Evolutionary conservation across 2,113 vertebrate genomes (phyloP), one percentile per base, ranked within the genome.

Genomic region (Scolopax mira): DNA sequence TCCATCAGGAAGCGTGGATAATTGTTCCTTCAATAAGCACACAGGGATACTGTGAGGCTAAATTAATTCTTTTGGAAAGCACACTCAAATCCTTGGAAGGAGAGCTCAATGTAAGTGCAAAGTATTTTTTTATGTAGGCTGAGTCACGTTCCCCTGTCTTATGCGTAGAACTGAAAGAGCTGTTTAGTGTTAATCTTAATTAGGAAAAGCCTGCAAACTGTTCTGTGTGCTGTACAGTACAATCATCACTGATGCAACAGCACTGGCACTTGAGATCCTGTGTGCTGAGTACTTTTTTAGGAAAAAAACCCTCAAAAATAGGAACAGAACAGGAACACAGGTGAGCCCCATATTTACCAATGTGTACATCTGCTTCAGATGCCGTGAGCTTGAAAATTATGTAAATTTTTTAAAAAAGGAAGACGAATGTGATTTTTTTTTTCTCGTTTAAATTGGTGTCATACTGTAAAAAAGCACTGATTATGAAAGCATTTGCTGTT

Each of bases 111-210:
- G 8, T 64, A 86, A 95, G 62, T 28, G 87, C 30, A 27, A 90
- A 97, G 48, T 37, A 62, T 15, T 75, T 86, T 85, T 78, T 78
- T 60, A 28, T 72, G 81, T n/a, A 51, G 55, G 10, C 64, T 96
- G 88, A 90, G 48, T 84, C 77, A 92, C 27, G 48, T 78, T 90
- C 33, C n/a, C 75, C 65, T 79, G 21, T 64, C 18, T 35, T 72
- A 71, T 25, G 21, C 55, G 39, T 71, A 48, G 60, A 93, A 65
- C 64, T 95, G 90, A 93, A 94, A 88, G 60, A 88, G 35, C 89
- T 93, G 65, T 81, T 92, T 28, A 82, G 54, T 71, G 42, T 75
- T 85, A 73, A 7, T 22, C 41, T 81, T 79, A 86, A 90, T 84
- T 75, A 89, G 60, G 21, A 93, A 70, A 94, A 92, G 23, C 6